Conservation (phyloP, 2,888 invertebrate species). For the Diplolepis rosae region DNA sequence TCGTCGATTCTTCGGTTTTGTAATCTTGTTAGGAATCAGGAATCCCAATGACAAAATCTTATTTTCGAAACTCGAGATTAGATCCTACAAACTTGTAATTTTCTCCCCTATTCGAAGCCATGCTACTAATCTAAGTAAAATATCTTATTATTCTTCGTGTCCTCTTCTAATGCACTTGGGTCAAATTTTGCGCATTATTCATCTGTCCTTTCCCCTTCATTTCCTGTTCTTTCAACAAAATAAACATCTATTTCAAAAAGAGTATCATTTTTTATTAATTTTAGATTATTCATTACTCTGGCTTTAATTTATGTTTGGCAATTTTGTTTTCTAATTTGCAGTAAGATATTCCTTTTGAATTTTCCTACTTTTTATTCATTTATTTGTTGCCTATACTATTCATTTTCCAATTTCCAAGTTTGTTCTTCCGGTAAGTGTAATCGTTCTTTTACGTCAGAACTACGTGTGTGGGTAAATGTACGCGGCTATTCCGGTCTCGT, state of each 20-base stretch:
- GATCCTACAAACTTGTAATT: background rate
- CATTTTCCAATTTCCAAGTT: background rate
- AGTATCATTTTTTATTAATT: too few relatives aligned
- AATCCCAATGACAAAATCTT: background rate
- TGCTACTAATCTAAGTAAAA: background rate
- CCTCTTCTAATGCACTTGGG: background rate
- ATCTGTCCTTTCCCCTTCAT: background rate
- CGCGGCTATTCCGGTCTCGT: constrained; percentile 38
- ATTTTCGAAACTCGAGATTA: constrained; percentile 1
- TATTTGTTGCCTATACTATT: background rate
- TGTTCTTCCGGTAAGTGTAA: constrained; percentile 34
- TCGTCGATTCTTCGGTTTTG: background rate
- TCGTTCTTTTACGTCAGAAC: background rate
- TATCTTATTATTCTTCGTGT: background rate
- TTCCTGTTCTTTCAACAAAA: too few relatives aligned
- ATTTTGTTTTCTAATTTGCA: background rate
- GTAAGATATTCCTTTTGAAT: background rate
- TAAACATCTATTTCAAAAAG: too few relatives aligned
- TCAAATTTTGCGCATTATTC: background rate
- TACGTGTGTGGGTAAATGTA: background rate
- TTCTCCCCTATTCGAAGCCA: background rate
- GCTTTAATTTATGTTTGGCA: background rate
- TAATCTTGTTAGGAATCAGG: constrained; percentile 19
- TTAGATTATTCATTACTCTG: too few relatives aligned
- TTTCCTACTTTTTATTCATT: background rate